A percentile compares a stretch with the other conserved stretches of the same genome.
phyloP scores from a whole-genome alignment of 1,140 invertebrate species.

The Drosophila albomicans region DNA sequence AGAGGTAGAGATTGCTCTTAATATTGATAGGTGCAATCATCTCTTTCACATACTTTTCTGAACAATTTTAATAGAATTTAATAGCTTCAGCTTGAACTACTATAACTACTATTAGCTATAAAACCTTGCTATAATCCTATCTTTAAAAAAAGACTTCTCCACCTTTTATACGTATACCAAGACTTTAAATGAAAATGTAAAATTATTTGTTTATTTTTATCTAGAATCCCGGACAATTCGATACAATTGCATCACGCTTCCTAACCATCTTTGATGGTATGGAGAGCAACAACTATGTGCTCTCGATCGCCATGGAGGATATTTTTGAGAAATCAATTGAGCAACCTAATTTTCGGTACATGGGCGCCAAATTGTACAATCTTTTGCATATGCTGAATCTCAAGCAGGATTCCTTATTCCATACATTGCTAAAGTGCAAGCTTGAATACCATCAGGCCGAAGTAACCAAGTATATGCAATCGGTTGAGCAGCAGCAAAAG shows the following conservation, averaged over 20 bases:
- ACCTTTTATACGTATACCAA: neutral
- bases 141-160: neutral
- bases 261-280: conserved; percentile 80
- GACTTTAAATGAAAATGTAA: neutral
- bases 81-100: neutral
- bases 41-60: too few species aligned
- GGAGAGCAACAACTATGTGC: conserved; percentile 78
- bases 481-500: conserved; percentile 66
- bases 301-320: conserved; percentile 83
- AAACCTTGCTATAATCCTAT: neutral
- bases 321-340: conserved; percentile 83
- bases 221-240: conserved; percentile 81
- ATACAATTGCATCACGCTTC: conserved; percentile 79
- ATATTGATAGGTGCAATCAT: too few species aligned
- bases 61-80: too few species aligned
- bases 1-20: too few species aligned
- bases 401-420: conserved; percentile 77
- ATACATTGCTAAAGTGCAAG: conserved; percentile 76
- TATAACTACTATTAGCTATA: neutral
- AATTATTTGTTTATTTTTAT: neutral
- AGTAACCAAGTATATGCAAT: conserved; percentile 72
- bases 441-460: conserved; percentile 78
- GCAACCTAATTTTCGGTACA: conserved; percentile 82
- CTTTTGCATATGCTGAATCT: conserved; percentile 80
- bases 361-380: conserved; percentile 83